Percentiles rank a stretch among this genome's conserved stretches.
Evolutionary conservation across 1,140 invertebrate genomes (phyloP).

Genomic region (Helicorthomorpha holstii): DNA sequence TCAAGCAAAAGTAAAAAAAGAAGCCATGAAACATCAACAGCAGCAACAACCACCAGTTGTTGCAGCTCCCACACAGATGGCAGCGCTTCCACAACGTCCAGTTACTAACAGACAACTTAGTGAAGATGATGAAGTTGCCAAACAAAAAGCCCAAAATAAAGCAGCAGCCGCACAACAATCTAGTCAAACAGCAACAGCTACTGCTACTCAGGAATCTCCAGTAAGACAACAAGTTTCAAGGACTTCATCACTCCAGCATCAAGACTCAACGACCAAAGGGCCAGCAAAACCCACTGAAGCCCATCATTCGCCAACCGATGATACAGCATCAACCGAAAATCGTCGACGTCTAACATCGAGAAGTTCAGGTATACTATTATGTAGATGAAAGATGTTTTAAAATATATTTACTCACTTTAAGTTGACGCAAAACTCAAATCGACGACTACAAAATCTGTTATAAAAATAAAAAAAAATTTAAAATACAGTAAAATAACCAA

Average conservation of each 20-base stretch:
- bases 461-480: too few relatives aligned
- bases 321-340: neutral
- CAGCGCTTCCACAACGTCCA: constrained; percentile 25
- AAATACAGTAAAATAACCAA: too few relatives aligned
- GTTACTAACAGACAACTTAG: constrained; percentile 45
- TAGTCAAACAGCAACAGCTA: constrained; percentile 22
- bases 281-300: neutral
- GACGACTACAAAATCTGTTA: too few relatives aligned
- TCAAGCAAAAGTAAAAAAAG: constrained; percentile 10
- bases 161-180: constrained; percentile 25
- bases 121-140: constrained; percentile 76
- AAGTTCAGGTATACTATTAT: too few relatives aligned
- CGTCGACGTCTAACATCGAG: too few relatives aligned
- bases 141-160: constrained; percentile 77
- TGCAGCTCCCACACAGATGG: neutral
- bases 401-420: too few relatives aligned
- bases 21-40: constrained; percentile 15
- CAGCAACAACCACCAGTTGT: constrained; percentile 28
- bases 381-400: too few relatives aligned
- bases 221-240: neutral
- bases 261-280: neutral
- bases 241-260: neutral
- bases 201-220: neutral
- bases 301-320: neutral
- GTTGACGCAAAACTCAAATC: too few relatives aligned